These are phyloP conservation scores for Tenebrio molitor DNA, from an alignment of 1,140 invertebrate genomes.

Conservation along the genomic window DNA sequence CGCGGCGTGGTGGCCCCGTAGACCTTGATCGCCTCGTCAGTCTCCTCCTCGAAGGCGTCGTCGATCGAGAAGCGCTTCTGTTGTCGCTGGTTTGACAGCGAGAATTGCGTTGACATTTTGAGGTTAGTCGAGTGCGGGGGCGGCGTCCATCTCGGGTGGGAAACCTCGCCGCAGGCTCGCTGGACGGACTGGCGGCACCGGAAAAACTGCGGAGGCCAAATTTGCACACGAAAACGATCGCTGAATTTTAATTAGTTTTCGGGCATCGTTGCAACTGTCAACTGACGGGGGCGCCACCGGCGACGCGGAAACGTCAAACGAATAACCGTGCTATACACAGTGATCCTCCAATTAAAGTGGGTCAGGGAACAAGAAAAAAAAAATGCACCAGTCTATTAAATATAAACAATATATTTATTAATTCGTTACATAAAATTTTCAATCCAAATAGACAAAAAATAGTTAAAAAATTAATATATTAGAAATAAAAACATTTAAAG, in stretches of 20 bases:
- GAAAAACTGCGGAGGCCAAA: neutral
- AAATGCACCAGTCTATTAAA: too few relatives aligned
- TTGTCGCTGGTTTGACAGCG: constrained; percentile 56
- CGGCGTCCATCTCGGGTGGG: neutral
- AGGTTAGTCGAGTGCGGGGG: constrained; percentile 9
- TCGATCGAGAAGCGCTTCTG: constrained; percentile 81
- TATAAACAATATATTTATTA: constrained; percentile 19
- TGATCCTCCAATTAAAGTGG: too few relatives aligned
- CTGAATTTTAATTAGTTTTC: constrained; percentile 13
- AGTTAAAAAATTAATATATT: constrained; percentile 51
- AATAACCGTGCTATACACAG: too few relatives aligned
- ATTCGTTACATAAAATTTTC: constrained; percentile 48
- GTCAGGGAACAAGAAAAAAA: too few relatives aligned
- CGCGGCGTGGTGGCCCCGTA: constrained; percentile 76
- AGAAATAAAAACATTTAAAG: constrained; percentile 47
- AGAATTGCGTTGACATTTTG: constrained; percentile 60
- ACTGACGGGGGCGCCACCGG: constrained; percentile 3
- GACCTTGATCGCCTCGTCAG: constrained; percentile 82
- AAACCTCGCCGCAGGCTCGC: neutral
- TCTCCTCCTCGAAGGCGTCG: constrained; percentile 86
- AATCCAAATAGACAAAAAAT: constrained; percentile 49
- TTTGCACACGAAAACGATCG: neutral
- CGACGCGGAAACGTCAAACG: too few relatives aligned
- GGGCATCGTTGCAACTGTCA: neutral
- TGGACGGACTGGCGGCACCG: neutral